phyloP scores from a whole-genome alignment of 2,113 vertebrate genomes.

The Dicentrarchus labrax region DNA sequence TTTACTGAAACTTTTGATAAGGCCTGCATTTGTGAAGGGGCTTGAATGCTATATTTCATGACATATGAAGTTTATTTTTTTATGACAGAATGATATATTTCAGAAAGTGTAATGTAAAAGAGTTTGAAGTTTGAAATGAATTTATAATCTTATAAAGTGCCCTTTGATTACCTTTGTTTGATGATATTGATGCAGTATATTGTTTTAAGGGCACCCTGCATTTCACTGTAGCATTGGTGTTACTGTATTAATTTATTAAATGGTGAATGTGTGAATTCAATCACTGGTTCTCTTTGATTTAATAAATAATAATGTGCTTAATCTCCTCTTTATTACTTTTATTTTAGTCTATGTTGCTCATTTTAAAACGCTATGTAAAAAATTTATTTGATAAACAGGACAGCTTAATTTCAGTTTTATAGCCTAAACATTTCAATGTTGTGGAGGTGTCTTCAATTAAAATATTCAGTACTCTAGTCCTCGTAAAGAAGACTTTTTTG shows the following conservation, averaged over 20 bases:
- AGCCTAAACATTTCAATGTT: background rate
- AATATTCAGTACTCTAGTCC: background rate
- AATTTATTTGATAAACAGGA: background rate
- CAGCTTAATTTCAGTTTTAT: background rate
- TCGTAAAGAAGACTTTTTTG: background rate
- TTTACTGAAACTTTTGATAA: slow-evolving; percentile 54
- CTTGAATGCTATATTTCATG: slow-evolving; percentile 53
- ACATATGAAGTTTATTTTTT: slow-evolving; percentile 72
- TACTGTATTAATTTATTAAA: slow-evolving; percentile 54
- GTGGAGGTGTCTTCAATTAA: background rate
- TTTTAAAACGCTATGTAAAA: background rate
- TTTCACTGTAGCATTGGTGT: slow-evolving; percentile 52
- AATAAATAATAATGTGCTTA: slow-evolving; percentile 25
- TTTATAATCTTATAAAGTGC: slow-evolving; percentile 49
- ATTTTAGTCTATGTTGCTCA: background rate
- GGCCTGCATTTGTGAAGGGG: slow-evolving; percentile 27
- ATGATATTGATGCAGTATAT: slow-evolving; percentile 24
- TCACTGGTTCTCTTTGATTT: slow-evolving; percentile 17
- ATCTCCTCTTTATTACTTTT: background rate
- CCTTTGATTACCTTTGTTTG: slow-evolving; percentile 52
- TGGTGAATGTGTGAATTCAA: slow-evolving; percentile 41
- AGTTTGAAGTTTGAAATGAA: slow-evolving; percentile 36
- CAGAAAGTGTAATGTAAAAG: slow-evolving; percentile 37
- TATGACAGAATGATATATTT: slow-evolving; percentile 67
- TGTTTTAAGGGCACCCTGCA: slow-evolving; percentile 31